Evolutionary conservation across 2,797 vertebrate species (phyloP).

Genomic region (Australoheros facetus): DNA sequence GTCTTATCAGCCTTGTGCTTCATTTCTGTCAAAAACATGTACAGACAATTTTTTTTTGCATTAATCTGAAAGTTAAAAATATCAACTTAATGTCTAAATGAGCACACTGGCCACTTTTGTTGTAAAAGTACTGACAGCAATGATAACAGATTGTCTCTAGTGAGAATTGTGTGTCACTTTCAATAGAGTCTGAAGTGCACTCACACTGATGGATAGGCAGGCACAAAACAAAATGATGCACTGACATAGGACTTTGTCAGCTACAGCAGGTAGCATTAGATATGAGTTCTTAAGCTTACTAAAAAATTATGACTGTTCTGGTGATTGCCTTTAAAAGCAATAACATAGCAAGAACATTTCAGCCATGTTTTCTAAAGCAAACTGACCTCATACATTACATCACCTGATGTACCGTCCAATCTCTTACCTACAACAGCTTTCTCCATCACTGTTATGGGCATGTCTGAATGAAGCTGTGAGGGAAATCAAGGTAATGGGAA

Average conservation of each 20-base stretch:
- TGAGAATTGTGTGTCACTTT: background rate
- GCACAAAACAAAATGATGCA: too few species aligned
- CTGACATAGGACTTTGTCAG: too few species aligned
- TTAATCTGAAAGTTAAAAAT: background rate
- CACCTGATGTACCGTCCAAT: background rate
- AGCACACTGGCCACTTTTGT: background rate
- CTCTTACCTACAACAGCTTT: too few species aligned
- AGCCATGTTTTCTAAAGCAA: background rate
- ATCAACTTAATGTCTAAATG: background rate
- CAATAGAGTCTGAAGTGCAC: background rate
- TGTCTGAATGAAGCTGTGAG: background rate
- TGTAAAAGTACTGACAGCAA: accelerated
- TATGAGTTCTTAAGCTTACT: too few species aligned
- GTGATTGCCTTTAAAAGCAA: accelerated
- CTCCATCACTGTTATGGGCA: background rate
- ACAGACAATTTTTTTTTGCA: too few species aligned
- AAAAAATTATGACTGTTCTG: background rate
- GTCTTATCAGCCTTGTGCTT: background rate
- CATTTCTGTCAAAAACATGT: conserved; percentile 21
- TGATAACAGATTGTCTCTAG: background rate
- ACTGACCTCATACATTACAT: background rate
- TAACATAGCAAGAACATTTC: background rate
- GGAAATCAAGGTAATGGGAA: background rate
- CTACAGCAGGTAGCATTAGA: too few species aligned
- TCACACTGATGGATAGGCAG: background rate